Conservation (phyloP, 2,113 vertebrate species). For the Malurus cyaneus region DNA sequence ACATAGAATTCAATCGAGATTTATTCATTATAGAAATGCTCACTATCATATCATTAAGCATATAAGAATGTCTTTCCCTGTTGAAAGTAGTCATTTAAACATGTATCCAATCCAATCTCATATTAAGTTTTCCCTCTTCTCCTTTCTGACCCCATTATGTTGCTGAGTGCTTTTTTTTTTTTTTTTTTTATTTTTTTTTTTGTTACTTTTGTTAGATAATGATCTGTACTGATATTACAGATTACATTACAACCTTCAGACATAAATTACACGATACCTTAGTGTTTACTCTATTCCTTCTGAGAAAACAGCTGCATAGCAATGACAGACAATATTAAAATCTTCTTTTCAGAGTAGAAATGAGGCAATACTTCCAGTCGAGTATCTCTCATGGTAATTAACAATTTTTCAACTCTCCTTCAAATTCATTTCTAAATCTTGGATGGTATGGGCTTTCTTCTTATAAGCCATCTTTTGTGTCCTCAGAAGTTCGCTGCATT, state of each 20-base stretch:
- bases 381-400: neutral
- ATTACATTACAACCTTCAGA: neutral
- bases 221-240: neutral
- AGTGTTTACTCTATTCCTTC: too few species aligned
- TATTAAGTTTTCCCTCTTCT: neutral
- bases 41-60: neutral
- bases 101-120: neutral
- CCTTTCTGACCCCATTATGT: neutral
- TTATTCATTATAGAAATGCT: neutral
- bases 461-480: accelerated
- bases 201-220: too few species aligned
- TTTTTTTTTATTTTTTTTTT: too few species aligned
- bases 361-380: neutral
- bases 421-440: neutral
- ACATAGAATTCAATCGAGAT: conserved; percentile 4
- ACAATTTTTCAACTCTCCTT: neutral
- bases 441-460: neutral
- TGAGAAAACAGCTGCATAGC: too few species aligned
- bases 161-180: too few species aligned
- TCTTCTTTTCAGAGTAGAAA: too few species aligned
- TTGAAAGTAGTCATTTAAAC: neutral
- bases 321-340: too few species aligned
- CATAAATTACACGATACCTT: too few species aligned
- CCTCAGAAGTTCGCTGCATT: neutral
- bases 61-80: neutral